Evolutionary conservation across 1,140 invertebrate genomes (phyloP).

Genomic region (Saxidomus purpurata): DNA sequence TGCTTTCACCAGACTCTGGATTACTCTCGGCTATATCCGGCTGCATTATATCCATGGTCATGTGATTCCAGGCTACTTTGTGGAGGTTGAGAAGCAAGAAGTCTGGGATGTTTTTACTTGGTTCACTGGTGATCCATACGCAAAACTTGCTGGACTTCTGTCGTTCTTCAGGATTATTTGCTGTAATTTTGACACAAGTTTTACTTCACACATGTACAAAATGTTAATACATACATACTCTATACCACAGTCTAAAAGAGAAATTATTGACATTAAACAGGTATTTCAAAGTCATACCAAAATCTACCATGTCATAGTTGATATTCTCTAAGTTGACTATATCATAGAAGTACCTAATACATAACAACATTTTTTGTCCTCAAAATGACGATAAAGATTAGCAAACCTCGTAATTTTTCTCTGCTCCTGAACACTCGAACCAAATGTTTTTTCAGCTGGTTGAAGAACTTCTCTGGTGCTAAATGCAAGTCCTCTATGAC

Average conservation of each 20-base stretch:
- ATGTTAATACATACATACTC: no score
- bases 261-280: no score
- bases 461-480: constrained; percentile 76
- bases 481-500: constrained; percentile 84
- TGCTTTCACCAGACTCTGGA: constrained; percentile 37
- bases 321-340: no score
- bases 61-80: constrained; percentile 81
- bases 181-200: constrained; percentile 63
- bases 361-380: no score
- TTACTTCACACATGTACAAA: no score
- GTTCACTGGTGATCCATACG: constrained; percentile 83
- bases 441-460: constrained; percentile 78
- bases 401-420: constrained; percentile 72
- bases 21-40: constrained; percentile 20
- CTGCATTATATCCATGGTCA: constrained; percentile 68
- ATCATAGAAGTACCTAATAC: no score
- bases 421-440: constrained; percentile 77
- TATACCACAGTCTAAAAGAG: no score
- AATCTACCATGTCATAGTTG: no score
- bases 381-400: no score
- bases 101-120: constrained; percentile 74
- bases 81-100: constrained; percentile 78
- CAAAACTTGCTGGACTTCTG: constrained; percentile 78
- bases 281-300: no score
- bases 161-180: constrained; percentile 72